Evolutionary conservation across 2,797 vertebrate species (phyloP), one percentile per base, ranked within the genome.

Genomic region (Spheniscus humboldti): DNA sequence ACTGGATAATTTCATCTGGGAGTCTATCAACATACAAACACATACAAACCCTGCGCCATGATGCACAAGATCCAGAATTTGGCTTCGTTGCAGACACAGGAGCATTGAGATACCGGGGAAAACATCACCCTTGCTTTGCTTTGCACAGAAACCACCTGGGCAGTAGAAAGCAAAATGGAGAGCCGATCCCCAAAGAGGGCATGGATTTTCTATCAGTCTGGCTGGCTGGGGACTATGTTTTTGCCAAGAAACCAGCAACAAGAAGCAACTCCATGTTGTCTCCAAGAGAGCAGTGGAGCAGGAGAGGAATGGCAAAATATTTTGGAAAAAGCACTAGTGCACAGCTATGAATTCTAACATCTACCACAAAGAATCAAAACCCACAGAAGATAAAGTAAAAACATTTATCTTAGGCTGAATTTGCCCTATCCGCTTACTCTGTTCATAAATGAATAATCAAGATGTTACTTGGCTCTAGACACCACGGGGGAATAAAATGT

Each of bases 401-500:
- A n/a, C 86, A 90, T 95, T 94, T 92, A 69, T 95, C 96, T 97
- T 79, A 91, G 87, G 91, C 78, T 48, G 56, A 77, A 80, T 93
- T 91, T 81, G 89, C 74, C 73, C 74, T 94, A 72, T 92, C 86
- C 25, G 59, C 94, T 93, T 68, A 33, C 35, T 68, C 77, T 88
- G 35, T 81, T 95, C 91, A 77, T 94, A 94, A 97, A 78, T 88
- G 93, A 98, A 97, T 96, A 97, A 98, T 94, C 92, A 97, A 97
- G 95, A 97, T 66, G 82, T 93, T 93, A 79, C 94, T 96, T 93
- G 93, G 96, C 92, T 97, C 83, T 59, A 64, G 94, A 94, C 88
- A 92, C 95, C 94, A 74, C 13, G 1, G 55, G 96, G 94, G 97
- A 98, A 98, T 97, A 97, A 97, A 98, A 98, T 96, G 97, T 97